Evolutionary conservation across 2,113 vertebrate species (phyloP).

Genomic region (Pachypanchax playfairii): DNA sequence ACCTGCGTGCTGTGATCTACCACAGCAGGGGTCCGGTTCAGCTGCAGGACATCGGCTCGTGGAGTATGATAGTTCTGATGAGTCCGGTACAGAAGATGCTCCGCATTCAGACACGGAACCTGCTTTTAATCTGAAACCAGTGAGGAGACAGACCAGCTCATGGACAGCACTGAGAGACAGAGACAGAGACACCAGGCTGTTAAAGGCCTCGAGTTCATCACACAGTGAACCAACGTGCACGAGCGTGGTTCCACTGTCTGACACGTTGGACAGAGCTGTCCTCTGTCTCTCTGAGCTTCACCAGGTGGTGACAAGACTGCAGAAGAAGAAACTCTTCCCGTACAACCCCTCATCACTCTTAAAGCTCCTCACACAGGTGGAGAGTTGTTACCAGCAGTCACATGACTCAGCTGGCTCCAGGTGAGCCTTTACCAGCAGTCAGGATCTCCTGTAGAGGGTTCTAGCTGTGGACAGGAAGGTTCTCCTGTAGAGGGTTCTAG

Average conservation of each 20-base stretch:
- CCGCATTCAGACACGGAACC: conserved; percentile 18
- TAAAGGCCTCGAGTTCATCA: neutral
- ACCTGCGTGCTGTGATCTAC: neutral
- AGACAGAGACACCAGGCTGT: neutral
- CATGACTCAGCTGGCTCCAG: too few relatives aligned
- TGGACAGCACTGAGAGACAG: neutral
- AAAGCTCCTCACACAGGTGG: conserved; percentile 79
- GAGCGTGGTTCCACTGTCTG: neutral
- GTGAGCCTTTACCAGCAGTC: too few relatives aligned
- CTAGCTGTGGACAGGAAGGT: too few relatives aligned
- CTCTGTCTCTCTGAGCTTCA: conserved; percentile 83
- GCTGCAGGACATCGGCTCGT: conserved; percentile 72
- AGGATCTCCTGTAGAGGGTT: too few relatives aligned
- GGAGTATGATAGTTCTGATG: conserved; percentile 88
- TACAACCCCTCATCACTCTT: conserved; percentile 89
- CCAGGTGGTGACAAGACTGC: conserved; percentile 81
- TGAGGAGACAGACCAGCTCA: neutral
- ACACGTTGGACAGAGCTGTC: conserved; percentile 46
- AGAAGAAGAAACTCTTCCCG: conserved; percentile 87
- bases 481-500: too few relatives aligned
- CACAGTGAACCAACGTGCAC: neutral
- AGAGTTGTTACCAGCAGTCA: conserved; percentile 30
- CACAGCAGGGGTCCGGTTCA: neutral
- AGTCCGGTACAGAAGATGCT: conserved; percentile 80
- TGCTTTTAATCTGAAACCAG: neutral